These are phyloP conservation scores for Halocynthia aurantium DNA, from an alignment of 23 tunicate species.

Conservation along the genomic window DNA sequence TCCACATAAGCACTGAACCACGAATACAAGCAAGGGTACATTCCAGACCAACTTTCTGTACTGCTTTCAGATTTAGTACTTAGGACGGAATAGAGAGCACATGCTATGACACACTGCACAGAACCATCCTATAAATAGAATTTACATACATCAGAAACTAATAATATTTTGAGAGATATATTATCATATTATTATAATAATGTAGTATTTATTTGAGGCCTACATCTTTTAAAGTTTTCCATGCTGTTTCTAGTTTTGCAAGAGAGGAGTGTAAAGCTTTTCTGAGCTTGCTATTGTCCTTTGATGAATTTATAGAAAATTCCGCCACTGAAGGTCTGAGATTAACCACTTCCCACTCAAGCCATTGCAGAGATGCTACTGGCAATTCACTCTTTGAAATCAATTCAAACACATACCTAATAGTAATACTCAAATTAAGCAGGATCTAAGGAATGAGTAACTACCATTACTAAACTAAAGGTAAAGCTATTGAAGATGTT, in stretches of 20 bases:
- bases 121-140: conserved; percentile 8
- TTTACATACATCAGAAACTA: background rate
- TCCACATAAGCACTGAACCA: conserved; percentile 14
- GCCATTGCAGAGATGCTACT: conserved; percentile 4
- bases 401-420: conserved; percentile 30
- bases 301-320: background rate
- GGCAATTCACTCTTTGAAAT: background rate
- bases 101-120: conserved; percentile 33
- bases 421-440: too few species aligned
- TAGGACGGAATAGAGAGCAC: conserved; percentile 14
- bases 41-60: background rate
- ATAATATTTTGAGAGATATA: background rate
- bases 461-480: too few species aligned
- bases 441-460: too few species aligned
- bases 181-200: too few species aligned
- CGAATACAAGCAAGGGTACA: conserved; percentile 7
- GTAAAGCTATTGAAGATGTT: too few species aligned
- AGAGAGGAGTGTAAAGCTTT: background rate
- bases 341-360: conserved; percentile 39
- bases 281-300: background rate
- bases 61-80: background rate
- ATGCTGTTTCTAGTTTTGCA: background rate
- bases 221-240: background rate
- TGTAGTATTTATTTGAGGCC: background rate
- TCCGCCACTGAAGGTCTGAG: conserved; percentile 10